Evolutionary conservation across 92 coral and sea anemone genomes (phyloP), one percentile per base, ranked within the genome.

Genomic region (Zoanthus sansibaricus): DNA sequence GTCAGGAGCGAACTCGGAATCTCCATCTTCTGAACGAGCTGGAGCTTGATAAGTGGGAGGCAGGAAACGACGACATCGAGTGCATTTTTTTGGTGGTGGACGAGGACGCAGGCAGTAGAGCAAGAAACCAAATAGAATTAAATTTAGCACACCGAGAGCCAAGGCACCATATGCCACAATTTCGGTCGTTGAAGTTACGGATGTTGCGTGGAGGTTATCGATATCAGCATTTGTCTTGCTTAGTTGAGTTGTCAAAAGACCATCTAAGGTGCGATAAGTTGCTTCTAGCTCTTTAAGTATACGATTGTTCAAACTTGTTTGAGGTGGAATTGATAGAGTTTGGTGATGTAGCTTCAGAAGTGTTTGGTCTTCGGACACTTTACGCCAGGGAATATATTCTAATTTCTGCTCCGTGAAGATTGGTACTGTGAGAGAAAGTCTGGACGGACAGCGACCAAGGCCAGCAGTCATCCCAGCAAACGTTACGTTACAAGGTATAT

Each of bases 221-320:
- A 71, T 72, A 1, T 48, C 30, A 11, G 58, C 16, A 49, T 73
- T 47, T 14, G 16, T 72, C 4, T 37, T 16, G 10, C 13, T 58
- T 6, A 90, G 47, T 16, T 48, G 16, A 7, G 18, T 13, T 13
- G 89, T 55, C 15, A 89, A 79, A 17, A 59, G 47, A 25, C 87
- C 87, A 73, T 88, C 91, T n/a, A 82, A 17, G 9, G 89, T 64
- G 4, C 69, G 66, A 37, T 77, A 70, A 21, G 83, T 85, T 16
- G 62, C 16, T 48, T 90, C 93, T 12, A 86, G 84, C 13, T 86
- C 78, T 4, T 77, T 74, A 5, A 90, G 18, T 3, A 86, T 31
- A 9, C 84, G 9, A 8, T 66, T 67, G 47, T 90, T 76, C 25
- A 79, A 15, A 7, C 8, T 52, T 1, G 82, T 18, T n/a, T 83